Percentiles rank a stretch among this genome's conserved stretches.
phyloP scores from a whole-genome alignment of 2,113 vertebrate species.

The Herpailurus yagouaroundi region DNA sequence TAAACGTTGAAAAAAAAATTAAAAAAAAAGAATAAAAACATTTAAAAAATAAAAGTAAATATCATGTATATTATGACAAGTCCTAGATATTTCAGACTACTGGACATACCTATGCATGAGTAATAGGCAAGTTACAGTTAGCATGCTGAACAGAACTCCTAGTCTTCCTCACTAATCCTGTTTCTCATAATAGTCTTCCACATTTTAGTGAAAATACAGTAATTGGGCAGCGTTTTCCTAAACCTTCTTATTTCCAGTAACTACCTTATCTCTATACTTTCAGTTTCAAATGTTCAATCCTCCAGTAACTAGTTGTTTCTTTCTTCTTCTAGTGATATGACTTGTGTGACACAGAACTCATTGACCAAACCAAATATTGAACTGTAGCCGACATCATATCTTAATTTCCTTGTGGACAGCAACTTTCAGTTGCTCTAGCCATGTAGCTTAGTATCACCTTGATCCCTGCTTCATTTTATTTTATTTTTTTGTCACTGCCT shows the following conservation, averaged over 20 bases:
- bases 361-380: background rate
- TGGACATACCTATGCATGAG: background rate
- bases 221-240: background rate
- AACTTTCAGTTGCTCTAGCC: background rate
- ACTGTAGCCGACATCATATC: background rate
- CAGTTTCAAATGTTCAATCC: background rate
- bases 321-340: background rate
- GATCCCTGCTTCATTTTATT: background rate
- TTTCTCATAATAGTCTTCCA: background rate
- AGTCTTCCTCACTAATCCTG: background rate
- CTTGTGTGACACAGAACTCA: background rate
- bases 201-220: background rate
- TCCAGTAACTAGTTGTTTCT: background rate
- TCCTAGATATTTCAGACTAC: background rate
- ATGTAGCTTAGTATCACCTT: background rate
- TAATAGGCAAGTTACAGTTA: background rate
- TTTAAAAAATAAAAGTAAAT: background rate
- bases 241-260: background rate
- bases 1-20: too few relatives aligned
- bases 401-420: background rate
- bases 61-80: background rate
- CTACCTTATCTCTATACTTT: background rate
- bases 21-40: too few relatives aligned
- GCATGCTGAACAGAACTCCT: background rate
- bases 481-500: background rate